Conservation (phyloP, 2,888 invertebrate species). For the Megaustenia siamemsis region DNA sequence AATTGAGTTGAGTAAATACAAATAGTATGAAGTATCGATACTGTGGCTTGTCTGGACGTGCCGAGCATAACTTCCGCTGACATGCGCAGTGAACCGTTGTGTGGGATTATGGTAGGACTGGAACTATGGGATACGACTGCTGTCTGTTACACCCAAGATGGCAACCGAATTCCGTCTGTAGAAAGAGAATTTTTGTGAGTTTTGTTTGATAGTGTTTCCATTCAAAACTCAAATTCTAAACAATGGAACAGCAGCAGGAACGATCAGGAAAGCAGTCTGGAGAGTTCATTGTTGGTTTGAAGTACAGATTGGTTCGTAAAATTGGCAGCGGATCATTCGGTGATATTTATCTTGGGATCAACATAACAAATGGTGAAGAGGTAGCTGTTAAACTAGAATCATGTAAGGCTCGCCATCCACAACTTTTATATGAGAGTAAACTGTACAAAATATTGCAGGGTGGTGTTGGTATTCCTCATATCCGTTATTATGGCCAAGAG, state of each 20-base stretch:
- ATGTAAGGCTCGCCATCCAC: slow-evolving; percentile 82
- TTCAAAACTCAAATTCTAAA: slow-evolving; percentile 29
- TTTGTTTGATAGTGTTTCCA: slow-evolving; percentile 56
- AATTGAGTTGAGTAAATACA: too few species aligned
- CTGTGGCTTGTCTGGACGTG: too few species aligned
- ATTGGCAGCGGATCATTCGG: slow-evolving; percentile 81
- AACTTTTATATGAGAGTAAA: slow-evolving; percentile 82
- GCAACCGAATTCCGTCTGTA: slow-evolving; percentile 65
- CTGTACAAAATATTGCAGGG: slow-evolving; percentile 83
- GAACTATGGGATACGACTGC: slow-evolving; percentile 58
- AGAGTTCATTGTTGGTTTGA: slow-evolving; percentile 78
- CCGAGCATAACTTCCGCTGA: slow-evolving; percentile 48
- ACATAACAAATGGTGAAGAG: slow-evolving; percentile 80
- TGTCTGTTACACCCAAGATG: slow-evolving; percentile 76
- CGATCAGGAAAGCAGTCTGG: slow-evolving; percentile 56
- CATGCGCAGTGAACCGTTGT: slow-evolving; percentile 66
- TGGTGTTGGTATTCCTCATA: slow-evolving; percentile 80
- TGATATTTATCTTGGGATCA: slow-evolving; percentile 80
- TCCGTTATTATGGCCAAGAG: slow-evolving; percentile 86
- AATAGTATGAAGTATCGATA: too few species aligned
- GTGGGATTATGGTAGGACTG: slow-evolving; percentile 60
- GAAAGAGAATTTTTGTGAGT: slow-evolving; percentile 24
- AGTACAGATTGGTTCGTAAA: slow-evolving; percentile 79
- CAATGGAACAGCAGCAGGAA: slow-evolving; percentile 56
- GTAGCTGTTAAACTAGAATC: slow-evolving; percentile 83